phyloP scores from a whole-genome alignment of 2,797 vertebrate genomes.

The Eulemur coronatus region DNA sequence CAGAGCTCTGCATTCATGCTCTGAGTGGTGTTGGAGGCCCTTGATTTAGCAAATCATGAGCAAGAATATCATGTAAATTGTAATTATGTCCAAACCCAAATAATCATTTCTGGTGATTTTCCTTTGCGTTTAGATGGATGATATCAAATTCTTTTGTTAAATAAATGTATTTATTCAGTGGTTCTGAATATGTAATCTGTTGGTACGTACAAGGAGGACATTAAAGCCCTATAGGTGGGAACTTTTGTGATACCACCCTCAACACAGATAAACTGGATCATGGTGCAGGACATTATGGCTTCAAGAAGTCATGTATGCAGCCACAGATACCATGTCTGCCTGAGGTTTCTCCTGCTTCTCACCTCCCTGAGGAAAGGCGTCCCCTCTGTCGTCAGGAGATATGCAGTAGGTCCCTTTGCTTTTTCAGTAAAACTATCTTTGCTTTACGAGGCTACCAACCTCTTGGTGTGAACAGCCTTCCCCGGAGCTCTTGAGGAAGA shows the following conservation, averaged over 20 bases:
- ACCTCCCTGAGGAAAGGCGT: background rate
- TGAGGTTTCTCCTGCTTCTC: accelerated
- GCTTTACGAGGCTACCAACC: accelerated
- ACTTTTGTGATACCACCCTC: no score
- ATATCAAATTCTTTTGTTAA: background rate
- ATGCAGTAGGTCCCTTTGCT: background rate
- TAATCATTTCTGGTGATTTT: background rate
- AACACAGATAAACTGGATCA: accelerated
- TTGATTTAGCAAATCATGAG: background rate
- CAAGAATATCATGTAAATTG: background rate
- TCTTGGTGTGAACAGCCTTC: background rate
- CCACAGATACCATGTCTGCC: background rate
- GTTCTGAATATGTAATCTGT: background rate
- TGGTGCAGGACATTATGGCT: background rate
- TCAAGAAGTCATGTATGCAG: background rate
- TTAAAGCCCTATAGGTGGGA: background rate
- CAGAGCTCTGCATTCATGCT: no score
- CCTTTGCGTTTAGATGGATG: background rate
- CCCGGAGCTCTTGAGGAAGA: background rate
- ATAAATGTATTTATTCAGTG: background rate
- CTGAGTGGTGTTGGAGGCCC: background rate
- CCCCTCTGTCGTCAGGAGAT: accelerated
- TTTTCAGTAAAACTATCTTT: background rate
- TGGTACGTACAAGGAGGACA: background rate
- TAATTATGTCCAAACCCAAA: background rate